phyloP scores from a whole-genome alignment of 2,113 vertebrate species.

The Corvus moneduloides region DNA sequence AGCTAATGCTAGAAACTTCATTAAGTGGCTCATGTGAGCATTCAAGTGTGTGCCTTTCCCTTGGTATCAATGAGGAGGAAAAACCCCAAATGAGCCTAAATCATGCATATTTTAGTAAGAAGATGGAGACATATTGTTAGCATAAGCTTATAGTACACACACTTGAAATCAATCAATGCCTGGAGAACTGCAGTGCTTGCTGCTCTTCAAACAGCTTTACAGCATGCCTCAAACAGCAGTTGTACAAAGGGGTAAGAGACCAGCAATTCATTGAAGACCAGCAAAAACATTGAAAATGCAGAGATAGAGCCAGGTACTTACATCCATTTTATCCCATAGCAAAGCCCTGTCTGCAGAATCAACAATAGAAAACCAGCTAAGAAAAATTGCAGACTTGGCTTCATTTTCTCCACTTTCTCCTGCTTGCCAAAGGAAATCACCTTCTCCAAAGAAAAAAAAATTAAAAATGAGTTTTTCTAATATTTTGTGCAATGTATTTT shows the following conservation, averaged over 20 bases:
- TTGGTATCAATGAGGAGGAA: background rate
- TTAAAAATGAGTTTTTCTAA: background rate
- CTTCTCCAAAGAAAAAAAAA: background rate
- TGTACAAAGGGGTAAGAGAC: background rate
- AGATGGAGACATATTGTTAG: constrained; percentile 9
- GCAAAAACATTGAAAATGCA: background rate
- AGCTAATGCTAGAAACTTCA: background rate
- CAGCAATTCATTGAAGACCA: background rate
- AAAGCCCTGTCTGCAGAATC: constrained; percentile 85
- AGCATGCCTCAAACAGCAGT: background rate
- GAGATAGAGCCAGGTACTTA: constrained; percentile 76
- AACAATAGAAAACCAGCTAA: constrained; percentile 81
- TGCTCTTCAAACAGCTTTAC: constrained; percentile 14
- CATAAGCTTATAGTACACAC: background rate
- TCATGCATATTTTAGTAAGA: constrained; percentile 6
- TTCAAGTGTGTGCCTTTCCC: constrained; percentile 18
- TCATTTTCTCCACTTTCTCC: constrained; percentile 55
- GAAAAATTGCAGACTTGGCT: constrained; percentile 68
- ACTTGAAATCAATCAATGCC: constrained; percentile 17
- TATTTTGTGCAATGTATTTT: background rate
- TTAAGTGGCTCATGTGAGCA: background rate
- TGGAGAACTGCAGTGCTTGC: background rate
- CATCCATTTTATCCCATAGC: constrained; percentile 97
- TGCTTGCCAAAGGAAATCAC: background rate
- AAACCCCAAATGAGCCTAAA: background rate